Evolutionary conservation across 2,113 vertebrate genomes (phyloP).

Genomic region (Plecotus auritus): DNA sequence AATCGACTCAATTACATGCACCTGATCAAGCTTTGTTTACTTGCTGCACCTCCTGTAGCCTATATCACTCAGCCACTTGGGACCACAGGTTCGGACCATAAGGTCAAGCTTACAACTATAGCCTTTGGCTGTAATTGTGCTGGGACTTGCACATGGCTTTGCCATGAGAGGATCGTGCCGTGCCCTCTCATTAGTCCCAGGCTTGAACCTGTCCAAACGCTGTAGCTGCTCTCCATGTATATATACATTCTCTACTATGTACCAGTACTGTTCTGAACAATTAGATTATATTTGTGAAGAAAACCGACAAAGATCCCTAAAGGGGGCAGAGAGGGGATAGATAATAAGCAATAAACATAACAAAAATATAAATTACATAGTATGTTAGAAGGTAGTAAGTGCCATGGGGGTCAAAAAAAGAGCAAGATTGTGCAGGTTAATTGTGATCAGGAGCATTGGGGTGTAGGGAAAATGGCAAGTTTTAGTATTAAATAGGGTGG

Average conservation of each 20-base stretch:
- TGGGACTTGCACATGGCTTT: too few species aligned
- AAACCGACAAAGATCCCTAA: background rate
- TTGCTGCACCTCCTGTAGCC: too few species aligned
- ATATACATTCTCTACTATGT: background rate
- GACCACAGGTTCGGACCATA: too few species aligned
- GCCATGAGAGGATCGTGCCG: too few species aligned
- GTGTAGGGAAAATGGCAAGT: background rate
- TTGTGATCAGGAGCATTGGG: background rate
- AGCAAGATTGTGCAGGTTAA: background rate
- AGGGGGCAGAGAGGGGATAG: background rate
- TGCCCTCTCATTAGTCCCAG: too few species aligned
- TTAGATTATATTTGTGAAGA: background rate
- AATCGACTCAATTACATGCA: too few species aligned
- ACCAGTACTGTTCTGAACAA: background rate
- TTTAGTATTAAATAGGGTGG: background rate
- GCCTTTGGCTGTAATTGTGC: too few species aligned
- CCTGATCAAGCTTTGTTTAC: too few species aligned
- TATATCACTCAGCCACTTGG: too few species aligned
- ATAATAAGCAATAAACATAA: background rate
- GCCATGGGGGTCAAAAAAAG: background rate
- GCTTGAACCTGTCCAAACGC: too few species aligned
- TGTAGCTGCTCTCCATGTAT: background rate
- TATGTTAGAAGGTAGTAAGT: background rate
- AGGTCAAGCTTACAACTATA: too few species aligned
- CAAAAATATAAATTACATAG: background rate